A percentile compares a stretch with the other conserved stretches of the same genome.
These are phyloP conservation scores for Bradynema listronoti DNA, from an alignment of 1,140 invertebrate species.

Conservation along the genomic window DNA sequence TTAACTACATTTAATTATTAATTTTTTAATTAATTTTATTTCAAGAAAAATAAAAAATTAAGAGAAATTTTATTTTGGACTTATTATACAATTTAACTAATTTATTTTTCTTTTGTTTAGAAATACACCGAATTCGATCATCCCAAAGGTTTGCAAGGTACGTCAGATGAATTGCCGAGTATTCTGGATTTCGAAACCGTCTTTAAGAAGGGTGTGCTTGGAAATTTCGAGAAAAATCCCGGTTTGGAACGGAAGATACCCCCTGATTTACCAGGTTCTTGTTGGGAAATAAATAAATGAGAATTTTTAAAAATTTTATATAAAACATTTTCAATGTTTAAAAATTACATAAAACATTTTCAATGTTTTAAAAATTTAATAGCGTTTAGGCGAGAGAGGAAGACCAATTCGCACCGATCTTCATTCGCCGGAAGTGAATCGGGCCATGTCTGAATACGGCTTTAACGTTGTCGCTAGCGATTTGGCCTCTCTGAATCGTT, in stretches of 20 bases:
- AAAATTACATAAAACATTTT: no score
- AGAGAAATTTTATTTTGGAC: no score
- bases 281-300: no score
- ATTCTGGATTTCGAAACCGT: conserved; percentile 44
- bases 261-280: conserved; percentile 37
- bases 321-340: no score
- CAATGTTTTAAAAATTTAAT: no score
- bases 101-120: no score
- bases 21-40: conserved; percentile 11
- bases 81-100: no score
- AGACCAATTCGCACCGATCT: conserved; percentile 36
- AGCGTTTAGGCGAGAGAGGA: conserved; percentile 46
- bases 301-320: conserved; percentile 4
- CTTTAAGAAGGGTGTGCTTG: conserved; percentile 37
- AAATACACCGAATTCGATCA: background rate
- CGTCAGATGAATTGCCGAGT: conserved; percentile 43
- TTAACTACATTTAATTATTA: conserved; percentile 13
- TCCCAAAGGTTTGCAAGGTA: no score
- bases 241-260: conserved; percentile 14
- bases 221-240: conserved; percentile 47
- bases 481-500: conserved; percentile 78
- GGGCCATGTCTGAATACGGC: conserved; percentile 45
- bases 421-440: conserved; percentile 32
- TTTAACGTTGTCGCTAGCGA: conserved; percentile 69
- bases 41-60: conserved; percentile 4